These are phyloP conservation scores for Porphyrio hochstetteri DNA, from an alignment of 2,113 vertebrate genomes.

Conservation along the genomic window DNA sequence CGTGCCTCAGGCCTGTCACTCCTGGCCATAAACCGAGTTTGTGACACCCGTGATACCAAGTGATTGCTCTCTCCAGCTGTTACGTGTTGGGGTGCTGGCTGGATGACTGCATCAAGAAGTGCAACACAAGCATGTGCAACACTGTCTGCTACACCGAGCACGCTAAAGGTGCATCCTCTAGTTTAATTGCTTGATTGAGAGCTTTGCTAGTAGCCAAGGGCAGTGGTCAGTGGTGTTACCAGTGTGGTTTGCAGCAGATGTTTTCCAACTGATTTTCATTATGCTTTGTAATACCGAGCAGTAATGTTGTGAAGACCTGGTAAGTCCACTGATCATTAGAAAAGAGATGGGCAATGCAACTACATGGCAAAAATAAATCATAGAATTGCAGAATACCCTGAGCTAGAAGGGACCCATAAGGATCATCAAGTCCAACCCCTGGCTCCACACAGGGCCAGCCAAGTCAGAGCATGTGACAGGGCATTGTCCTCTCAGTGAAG, in stretches of 20 bases:
- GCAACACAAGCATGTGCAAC: fast-evolving
- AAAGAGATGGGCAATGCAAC: too few species aligned
- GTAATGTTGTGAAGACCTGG: neutral
- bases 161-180: neutral
- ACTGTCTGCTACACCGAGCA: fast-evolving
- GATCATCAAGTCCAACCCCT: too few species aligned
- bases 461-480: too few species aligned
- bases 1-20: neutral
- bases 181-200: neutral
- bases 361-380: too few species aligned
- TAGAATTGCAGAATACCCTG: too few species aligned
- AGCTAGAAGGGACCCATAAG: too few species aligned
- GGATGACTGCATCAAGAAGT: neutral
- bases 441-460: too few species aligned
- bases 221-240: neutral
- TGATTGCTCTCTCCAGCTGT: fast-evolving
- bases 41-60: fast-evolving
- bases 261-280: neutral
- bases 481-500: too few species aligned
- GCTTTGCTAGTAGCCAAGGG: neutral
- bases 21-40: fast-evolving
- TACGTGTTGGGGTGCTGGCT: fast-evolving
- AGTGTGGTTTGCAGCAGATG: neutral
- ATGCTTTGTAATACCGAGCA: neutral
- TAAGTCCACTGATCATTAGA: too few species aligned